Conservation (phyloP, 2,113 vertebrate species). For the Mastomys natalensis region DNA sequence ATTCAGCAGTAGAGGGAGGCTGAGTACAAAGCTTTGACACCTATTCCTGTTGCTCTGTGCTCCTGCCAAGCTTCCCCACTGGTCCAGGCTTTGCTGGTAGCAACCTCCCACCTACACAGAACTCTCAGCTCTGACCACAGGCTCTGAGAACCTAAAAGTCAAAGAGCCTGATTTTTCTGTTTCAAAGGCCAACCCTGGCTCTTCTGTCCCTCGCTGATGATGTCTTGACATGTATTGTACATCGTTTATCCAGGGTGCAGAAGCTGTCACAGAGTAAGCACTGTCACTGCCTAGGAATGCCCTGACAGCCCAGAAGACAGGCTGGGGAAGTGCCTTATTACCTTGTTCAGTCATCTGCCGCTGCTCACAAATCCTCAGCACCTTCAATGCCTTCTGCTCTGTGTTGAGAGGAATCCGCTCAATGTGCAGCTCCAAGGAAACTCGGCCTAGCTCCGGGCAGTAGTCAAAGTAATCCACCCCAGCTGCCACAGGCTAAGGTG, state of each 20-base stretch:
- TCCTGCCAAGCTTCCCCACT: background rate
- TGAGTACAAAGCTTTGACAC: background rate
- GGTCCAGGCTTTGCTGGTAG: background rate
- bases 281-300: background rate
- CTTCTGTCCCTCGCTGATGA: background rate
- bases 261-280: background rate
- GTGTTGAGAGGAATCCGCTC: conserved; percentile 95
- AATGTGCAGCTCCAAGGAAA: conserved; percentile 95
- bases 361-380: conserved; percentile 96
- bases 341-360: conserved; percentile 98
- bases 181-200: background rate
- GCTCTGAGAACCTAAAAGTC: background rate
- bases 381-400: conserved; percentile 96
- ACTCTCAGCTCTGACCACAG: background rate
- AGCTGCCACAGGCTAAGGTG: conserved; percentile 95
- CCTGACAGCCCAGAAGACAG: background rate
- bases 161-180: fast-evolving
- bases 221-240: background rate
- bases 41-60: background rate
- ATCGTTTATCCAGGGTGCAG: background rate
- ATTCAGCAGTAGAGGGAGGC: background rate
- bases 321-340: conserved; percentile 69
- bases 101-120: background rate
- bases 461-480: conserved; percentile 97
- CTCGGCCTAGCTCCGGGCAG: conserved; percentile 93